Conservation (phyloP, 2,797 vertebrate species). For the Lacerta bilineata region DNA sequence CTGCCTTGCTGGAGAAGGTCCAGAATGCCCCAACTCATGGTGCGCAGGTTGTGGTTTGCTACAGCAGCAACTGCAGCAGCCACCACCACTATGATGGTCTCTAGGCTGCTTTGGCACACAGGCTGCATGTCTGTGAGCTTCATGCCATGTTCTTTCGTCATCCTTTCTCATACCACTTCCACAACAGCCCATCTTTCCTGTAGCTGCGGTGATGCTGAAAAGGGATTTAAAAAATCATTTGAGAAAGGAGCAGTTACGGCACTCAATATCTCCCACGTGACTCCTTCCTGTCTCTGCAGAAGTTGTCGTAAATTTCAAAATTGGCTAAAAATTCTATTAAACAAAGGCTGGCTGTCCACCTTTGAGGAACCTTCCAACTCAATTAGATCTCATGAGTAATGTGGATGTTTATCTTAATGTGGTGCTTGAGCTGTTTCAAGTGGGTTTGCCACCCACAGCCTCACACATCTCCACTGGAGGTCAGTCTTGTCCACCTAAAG, state of each 20-base stretch:
- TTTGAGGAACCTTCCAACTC: no score
- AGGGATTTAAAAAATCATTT: background rate
- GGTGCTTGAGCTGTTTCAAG: no score
- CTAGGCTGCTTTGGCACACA: background rate
- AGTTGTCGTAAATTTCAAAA: no score
- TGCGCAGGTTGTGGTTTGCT: no score
- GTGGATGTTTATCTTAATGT: background rate
- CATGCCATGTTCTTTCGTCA: background rate
- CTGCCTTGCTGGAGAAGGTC: background rate
- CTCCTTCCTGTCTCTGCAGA: background rate
- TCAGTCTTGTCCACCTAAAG: background rate
- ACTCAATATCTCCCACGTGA: background rate
- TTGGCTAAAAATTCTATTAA: no score
- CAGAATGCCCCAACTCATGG: background rate
- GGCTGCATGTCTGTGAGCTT: background rate
- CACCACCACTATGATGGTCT: no score
- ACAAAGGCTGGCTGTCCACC: no score
- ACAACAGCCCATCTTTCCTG: slow-evolving; percentile 48
- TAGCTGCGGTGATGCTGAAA: background rate
- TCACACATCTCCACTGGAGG: background rate
- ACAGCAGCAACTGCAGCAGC: no score
- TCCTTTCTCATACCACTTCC: background rate
- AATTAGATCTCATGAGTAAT: background rate
- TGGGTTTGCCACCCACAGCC: background rate
- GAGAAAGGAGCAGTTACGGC: background rate